phyloP scores from a whole-genome alignment of 2,797 vertebrate species.

The Silurus lanzhouensis region DNA sequence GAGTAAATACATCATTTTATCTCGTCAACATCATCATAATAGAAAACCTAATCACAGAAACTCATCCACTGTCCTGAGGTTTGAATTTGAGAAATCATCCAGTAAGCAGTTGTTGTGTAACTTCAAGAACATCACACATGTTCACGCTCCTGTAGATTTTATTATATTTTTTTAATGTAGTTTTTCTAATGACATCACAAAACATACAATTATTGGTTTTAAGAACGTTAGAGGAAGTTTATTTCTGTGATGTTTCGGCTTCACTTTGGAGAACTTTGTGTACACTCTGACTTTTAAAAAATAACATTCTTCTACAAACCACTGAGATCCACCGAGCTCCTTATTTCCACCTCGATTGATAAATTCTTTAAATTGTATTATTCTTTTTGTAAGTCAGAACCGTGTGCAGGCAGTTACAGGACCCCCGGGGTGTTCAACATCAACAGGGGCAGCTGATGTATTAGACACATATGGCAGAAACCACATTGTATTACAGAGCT shows the following conservation, averaged over 20 bases:
- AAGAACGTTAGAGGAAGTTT: not conserved
- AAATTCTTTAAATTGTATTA: not conserved
- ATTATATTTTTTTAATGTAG: too few species aligned
- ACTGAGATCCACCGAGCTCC: not conserved
- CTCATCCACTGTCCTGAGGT: too few species aligned
- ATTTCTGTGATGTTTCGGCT: not conserved
- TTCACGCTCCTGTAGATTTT: too few species aligned
- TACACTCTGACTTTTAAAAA: not conserved
- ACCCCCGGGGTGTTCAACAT: not conserved
- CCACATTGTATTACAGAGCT: slow-evolving; percentile 19
- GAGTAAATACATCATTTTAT: too few species aligned
- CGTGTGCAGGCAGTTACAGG: not conserved
- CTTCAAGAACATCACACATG: too few species aligned
- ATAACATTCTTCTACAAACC: too few species aligned
- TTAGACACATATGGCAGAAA: slow-evolving; percentile 31
- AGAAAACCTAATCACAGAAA: too few species aligned
- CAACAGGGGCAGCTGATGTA: slow-evolving; percentile 28
- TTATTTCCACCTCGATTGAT: not conserved
- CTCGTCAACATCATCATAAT: too few species aligned
- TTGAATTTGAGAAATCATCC: too few species aligned
- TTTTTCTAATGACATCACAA: not conserved
- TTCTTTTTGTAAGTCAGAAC: not conserved
- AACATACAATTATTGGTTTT: not conserved
- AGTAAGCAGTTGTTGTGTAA: too few species aligned
- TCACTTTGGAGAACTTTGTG: too few species aligned